phyloP scores from a whole-genome alignment of 2,113 vertebrate species.

The Amia ocellicauda region DNA sequence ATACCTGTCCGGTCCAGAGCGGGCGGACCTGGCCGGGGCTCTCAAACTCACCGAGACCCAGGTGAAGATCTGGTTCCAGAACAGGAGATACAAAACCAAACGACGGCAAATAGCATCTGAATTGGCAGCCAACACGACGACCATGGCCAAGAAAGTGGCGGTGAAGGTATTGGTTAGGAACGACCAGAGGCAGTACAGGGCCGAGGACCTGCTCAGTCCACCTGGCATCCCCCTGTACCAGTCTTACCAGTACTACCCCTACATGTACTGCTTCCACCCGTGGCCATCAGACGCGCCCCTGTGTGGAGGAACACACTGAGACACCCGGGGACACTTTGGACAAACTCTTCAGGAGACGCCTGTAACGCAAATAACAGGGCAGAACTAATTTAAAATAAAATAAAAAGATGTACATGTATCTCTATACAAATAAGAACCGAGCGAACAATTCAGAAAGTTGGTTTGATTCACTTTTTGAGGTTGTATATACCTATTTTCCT shows the following conservation, averaged over 20 bases:
- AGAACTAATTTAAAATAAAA: too few species aligned
- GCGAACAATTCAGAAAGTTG: too few species aligned
- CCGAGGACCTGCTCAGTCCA: constrained; percentile 38
- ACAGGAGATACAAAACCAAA: constrained; percentile 76
- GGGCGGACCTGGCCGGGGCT: constrained; percentile 61
- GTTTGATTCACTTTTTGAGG: too few species aligned
- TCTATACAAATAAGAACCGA: too few species aligned
- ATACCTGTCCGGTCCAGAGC: constrained; percentile 68
- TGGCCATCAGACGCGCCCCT: constrained; percentile 42
- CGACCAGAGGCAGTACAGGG: constrained; percentile 52
- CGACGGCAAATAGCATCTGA: constrained; percentile 58
- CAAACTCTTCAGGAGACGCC: too few species aligned
- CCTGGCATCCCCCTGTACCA: constrained; percentile 51
- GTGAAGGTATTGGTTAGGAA: constrained; percentile 68
- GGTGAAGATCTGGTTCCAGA: constrained; percentile 80
- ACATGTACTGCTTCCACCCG: constrained; percentile 58
- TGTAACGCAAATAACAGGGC: too few species aligned
- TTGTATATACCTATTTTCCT: too few species aligned
- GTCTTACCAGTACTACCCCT: constrained; percentile 57
- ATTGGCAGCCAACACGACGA: constrained; percentile 25
- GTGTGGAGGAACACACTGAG: constrained; percentile 43
- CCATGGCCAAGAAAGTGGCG: constrained; percentile 58
- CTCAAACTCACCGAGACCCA: constrained; percentile 75
- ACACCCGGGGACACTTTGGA: not conserved
- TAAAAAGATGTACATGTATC: too few species aligned